Percentiles rank a stretch among this genome's conserved stretches.
Evolutionary conservation across 2,888 invertebrate genomes (phyloP).

Genomic region (Melieria crassipennis): DNA sequence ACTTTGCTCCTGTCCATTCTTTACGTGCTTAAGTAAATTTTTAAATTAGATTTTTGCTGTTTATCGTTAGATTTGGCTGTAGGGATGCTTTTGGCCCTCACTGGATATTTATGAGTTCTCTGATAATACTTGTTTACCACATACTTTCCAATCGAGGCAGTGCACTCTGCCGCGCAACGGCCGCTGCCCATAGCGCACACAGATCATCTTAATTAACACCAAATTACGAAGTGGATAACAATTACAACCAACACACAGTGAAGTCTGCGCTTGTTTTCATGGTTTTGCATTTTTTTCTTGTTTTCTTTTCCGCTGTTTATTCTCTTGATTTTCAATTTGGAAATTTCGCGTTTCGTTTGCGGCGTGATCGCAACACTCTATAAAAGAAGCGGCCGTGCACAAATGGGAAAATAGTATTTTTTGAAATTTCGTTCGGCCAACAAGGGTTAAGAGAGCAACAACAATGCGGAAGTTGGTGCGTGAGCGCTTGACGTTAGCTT

Average conservation of each 20-base stretch:
- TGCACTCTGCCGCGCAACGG: background rate
- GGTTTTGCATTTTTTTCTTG: slow-evolving; percentile 11
- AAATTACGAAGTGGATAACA: slow-evolving; percentile 54
- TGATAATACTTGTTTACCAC: background rate
- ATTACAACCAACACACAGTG: slow-evolving; percentile 35
- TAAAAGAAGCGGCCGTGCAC: slow-evolving; percentile 37
- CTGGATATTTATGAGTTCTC: background rate
- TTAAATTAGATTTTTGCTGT: background rate
- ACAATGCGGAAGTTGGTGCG: slow-evolving; percentile 34
- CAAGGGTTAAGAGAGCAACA: background rate
- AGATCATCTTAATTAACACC: slow-evolving; percentile 50
- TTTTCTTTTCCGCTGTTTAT: slow-evolving; percentile 20
- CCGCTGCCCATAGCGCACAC: slow-evolving; percentile 20
- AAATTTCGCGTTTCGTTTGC: slow-evolving; percentile 20
- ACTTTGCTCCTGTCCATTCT: too few relatives aligned
- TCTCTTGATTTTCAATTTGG: slow-evolving; percentile 25
- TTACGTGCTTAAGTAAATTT: too few relatives aligned
- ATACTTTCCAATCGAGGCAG: background rate
- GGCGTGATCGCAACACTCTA: slow-evolving; percentile 32
- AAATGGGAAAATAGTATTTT: slow-evolving; percentile 32
- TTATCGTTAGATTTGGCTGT: background rate
- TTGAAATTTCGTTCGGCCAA: slow-evolving; percentile 15
- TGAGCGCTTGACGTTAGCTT: slow-evolving; percentile 39
- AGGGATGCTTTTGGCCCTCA: background rate
- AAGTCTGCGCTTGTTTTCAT: slow-evolving; percentile 31